Percentiles rank a stretch among this genome's conserved stretches.
Conservation (phyloP, 2,113 vertebrate species). For the Bombycilla garrulus region DNA sequence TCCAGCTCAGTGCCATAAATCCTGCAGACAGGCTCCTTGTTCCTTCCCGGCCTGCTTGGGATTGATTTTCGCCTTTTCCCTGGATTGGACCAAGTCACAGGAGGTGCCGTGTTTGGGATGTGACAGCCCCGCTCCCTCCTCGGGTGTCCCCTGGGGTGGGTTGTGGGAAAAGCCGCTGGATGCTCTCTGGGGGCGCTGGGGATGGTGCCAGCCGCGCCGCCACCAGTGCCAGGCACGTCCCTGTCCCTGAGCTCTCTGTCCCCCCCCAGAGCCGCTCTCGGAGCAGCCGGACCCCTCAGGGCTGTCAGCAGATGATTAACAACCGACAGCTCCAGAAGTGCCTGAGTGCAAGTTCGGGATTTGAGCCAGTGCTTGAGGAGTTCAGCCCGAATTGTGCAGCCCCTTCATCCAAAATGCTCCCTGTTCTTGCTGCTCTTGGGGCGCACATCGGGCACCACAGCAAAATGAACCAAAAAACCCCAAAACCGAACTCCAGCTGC, state of each 20-base stretch:
- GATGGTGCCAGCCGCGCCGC: rapidly evolving
- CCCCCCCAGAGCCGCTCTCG: neutral
- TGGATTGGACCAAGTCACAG: neutral
- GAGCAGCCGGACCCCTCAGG: slow-evolving; percentile 12
- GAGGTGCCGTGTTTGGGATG: neutral
- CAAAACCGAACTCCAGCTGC: neutral
- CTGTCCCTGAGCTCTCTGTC: neutral
- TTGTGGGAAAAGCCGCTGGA: neutral
- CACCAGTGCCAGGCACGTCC: neutral
- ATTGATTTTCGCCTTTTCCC: neutral
- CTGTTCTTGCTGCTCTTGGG: rapidly evolving
- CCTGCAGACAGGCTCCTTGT: slow-evolving; percentile 26
- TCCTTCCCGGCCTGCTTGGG: neutral
- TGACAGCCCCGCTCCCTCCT: neutral
- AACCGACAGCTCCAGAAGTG: neutral
- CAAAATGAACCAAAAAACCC: neutral
- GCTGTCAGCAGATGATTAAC: slow-evolving; percentile 53
- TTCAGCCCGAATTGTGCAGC: neutral
- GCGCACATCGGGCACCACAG: neutral
- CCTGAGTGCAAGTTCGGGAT: neutral
- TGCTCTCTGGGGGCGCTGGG: neutral
- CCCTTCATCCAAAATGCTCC: neutral
- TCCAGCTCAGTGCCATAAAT: slow-evolving; percentile 49
- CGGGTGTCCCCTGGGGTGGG: rapidly evolving
- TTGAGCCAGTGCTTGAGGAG: neutral